A percentile compares a stretch with the other conserved stretches of the same genome.
Conservation (phyloP, 2,113 vertebrate genomes). For the Empidonax alnorum region DNA sequence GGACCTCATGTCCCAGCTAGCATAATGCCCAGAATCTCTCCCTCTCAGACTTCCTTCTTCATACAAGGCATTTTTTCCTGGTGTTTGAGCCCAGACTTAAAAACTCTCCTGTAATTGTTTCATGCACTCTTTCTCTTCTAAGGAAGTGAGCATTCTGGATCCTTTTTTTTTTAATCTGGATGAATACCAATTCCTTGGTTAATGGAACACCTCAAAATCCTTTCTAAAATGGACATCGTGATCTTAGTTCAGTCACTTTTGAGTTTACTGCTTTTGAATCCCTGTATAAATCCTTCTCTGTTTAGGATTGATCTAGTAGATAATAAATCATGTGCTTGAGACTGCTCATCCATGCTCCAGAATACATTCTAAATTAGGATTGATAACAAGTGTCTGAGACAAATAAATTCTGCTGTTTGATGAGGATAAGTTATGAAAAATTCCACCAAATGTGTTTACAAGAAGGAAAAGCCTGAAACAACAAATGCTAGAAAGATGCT, state of each 20-base stretch:
- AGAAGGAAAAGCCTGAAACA: not conserved
- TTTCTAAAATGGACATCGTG: not conserved
- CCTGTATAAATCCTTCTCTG: not conserved
- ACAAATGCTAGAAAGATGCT: not conserved
- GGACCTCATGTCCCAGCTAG: not conserved
- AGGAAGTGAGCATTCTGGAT: not conserved
- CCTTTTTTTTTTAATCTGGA: not conserved
- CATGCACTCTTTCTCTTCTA: not conserved
- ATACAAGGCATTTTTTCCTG: not conserved
- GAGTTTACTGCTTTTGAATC: not conserved
- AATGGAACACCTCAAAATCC: not conserved
- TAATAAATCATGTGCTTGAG: not conserved
- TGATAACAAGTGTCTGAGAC: not conserved
- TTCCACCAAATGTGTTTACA: not conserved
- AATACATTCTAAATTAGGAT: not conserved
- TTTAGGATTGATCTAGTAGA: not conserved
- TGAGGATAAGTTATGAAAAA: not conserved
- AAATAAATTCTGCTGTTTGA: not conserved
- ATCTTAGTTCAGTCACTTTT: not conserved
- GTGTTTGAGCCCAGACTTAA: not conserved
- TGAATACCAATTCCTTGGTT: not conserved
- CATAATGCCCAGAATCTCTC: not conserved
- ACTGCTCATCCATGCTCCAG: not conserved
- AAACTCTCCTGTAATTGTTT: accelerated
- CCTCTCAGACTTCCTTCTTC: not conserved